Conservation (phyloP, 2,888 invertebrate species). For the Julus scanicus region DNA sequence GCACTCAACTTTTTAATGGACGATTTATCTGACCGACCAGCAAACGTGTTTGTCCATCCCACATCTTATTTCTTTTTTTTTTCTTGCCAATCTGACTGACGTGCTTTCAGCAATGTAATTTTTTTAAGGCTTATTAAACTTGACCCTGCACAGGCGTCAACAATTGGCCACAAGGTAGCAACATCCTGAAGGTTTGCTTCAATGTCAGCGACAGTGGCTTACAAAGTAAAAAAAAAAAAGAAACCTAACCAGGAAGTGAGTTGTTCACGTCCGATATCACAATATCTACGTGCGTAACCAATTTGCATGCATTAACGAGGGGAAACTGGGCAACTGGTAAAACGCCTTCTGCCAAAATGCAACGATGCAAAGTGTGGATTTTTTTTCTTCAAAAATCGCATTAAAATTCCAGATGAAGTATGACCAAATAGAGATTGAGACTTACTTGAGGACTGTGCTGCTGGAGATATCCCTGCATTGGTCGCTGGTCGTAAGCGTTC, state of each 20-base stretch:
- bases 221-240: conserved; percentile 13
- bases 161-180: conserved; percentile 15
- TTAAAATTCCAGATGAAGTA: neutral
- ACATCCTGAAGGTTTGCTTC: conserved; percentile 32
- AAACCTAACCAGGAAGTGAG: conserved; percentile 45
- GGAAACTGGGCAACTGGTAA: conserved; percentile 4
- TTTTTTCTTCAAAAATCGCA: too few species aligned
- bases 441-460: conserved; percentile 56
- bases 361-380: neutral
- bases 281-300: neutral
- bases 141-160: neutral
- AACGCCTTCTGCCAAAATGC: neutral
- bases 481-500: conserved; percentile 50
- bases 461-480: conserved; percentile 50
- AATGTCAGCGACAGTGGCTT: conserved; percentile 1
- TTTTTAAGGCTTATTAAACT: neutral
- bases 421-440: neutral
- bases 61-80: neutral
- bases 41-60: neutral
- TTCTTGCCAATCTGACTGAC: neutral
- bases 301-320: neutral
- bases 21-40: neutral
- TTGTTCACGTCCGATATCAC: conserved; percentile 22
- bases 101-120: neutral
- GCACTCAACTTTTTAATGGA: neutral